These are phyloP conservation scores for Ianthella basta DNA, from an alignment of 37 sponge, comb jelly and placozoan species.

Conservation along the genomic window DNA sequence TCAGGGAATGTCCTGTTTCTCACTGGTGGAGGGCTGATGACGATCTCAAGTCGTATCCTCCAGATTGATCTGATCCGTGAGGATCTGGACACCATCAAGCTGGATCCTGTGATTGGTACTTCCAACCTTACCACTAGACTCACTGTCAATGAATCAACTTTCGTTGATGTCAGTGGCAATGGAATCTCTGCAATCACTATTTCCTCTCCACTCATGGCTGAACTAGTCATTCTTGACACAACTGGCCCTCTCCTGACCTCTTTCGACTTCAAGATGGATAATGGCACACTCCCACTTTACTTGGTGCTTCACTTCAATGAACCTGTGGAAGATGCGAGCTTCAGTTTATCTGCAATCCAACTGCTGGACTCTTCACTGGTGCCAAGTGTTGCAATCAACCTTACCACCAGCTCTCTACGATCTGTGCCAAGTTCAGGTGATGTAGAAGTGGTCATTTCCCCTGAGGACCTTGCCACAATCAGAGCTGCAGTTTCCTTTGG, in stretches of 20 bases:
- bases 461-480: slow-evolving; percentile 35
- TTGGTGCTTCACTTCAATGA: slow-evolving; percentile 82
- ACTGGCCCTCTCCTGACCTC: slow-evolving; percentile 65
- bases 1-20: slow-evolving; percentile 46
- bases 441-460: slow-evolving; percentile 48
- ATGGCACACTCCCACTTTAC: slow-evolving; percentile 67
- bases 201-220: slow-evolving; percentile 41
- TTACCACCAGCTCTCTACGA: slow-evolving; percentile 20
- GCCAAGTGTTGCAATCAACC: slow-evolving; percentile 18
- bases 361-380: slow-evolving; percentile 37
- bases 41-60: slow-evolving; percentile 46
- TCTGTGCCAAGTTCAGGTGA: slow-evolving; percentile 22
- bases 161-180: slow-evolving; percentile 75
- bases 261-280: slow-evolving; percentile 88
- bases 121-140: slow-evolving; percentile 68
- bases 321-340: slow-evolving; percentile 51
- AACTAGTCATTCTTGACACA: slow-evolving; percentile 38
- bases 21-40: slow-evolving; percentile 45
- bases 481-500: slow-evolving; percentile 65
- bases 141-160: slow-evolving; percentile 35
- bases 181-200: slow-evolving; percentile 22
- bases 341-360: slow-evolving; percentile 38
- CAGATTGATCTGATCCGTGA: slow-evolving; percentile 37
- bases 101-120: slow-evolving; percentile 43
- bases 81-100: slow-evolving; percentile 67